Base-by-base conservation (phyloP, 2,888 invertebrate genomes). In the Lottia gigantea region DNA sequence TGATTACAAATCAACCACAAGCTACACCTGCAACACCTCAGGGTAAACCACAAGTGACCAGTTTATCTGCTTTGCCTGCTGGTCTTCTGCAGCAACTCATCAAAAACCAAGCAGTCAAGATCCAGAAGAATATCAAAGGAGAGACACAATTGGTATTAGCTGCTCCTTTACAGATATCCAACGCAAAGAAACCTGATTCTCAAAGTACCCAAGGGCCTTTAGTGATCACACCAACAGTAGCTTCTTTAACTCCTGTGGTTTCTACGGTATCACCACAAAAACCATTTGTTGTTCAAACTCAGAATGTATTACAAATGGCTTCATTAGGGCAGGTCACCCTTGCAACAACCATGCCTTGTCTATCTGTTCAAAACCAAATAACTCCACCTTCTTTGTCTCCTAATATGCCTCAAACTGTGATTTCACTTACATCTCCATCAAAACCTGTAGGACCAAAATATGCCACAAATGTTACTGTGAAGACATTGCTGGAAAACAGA, bases 391-490 rank as follows among this genome's bases (percentile, higher is more conserved):
- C 64, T 46, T 23, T 62, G 25, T 40, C 67, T 8, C 23, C 25
- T 26, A 61, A 45, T 14, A n/a, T 26, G 45, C 23, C 11, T 62
- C 14, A 15, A 19, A 61, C 62, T 45, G 26, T 15, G 6, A 62
- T n/a, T 55, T 40, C 45, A 16, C 26, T 25, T 23, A 19, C 65
- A 55, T 26, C 64, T 26, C 19, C 45, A 23, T 25, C 49, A 49
- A 68, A 64, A 64, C 73, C 69, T 19, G 47, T 62, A n/a, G 70
- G 67, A 40, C 64, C 66, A 26, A 82, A 83, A 65, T 86, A 85
- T 72, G 85, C 86, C 15, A 80, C 79, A 23, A 85, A 85, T 72
- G 82, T 86, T 19, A 87, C 87, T 15, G 87, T 87, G 0, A 85
- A 85, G 77, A 81, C 80, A 40, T 73, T 87, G 62, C 74, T 87